Evolutionary conservation across 2,113 vertebrate species (phyloP), one percentile per base, ranked within the genome.

Genomic region (Rhinogobius similis): DNA sequence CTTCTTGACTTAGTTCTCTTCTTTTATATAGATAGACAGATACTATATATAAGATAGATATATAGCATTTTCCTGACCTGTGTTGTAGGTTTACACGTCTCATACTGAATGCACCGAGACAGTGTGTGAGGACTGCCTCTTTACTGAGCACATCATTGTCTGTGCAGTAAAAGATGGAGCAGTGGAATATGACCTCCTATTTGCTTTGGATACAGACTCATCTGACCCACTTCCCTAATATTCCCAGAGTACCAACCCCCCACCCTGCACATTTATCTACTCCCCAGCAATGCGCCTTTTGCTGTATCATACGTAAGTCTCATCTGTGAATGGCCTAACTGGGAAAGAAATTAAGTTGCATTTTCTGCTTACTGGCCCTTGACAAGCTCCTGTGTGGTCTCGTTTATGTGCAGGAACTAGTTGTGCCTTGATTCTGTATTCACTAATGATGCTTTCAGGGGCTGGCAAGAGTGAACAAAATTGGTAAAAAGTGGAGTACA

Each of bases 141-240:
- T 56, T 50, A 36, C 18, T n/a, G 21, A 70, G 50, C 61, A 66
- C 38, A 61, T 20, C 58, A 61, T 53, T 79, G 73, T 73, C 55
- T 79, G 70, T 80, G 77, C 83, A 73, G 76, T 73, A 39, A 75
- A 74, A 53, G 68, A 62, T 29, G 65, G 26, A 79, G 67, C 62
- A 6, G 68, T 68, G 81, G 70, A 86, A 86, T 64, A 81, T 64
- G 73, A 88, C 80, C 77, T 82, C 64, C 23, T 89, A 68, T 90
- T 89, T 89, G 80, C 83, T 87, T 83, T 87, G 87, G 83, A 86
- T 84, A 86, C 87, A 58, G 71, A 87, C 82, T 88, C 81, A 78
- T 86, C 82, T 87, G 84, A 90, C 90, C 90, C 82, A 90, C 83
- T 89, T 90, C 84, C 77, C 67, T 72, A 44, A 81, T 78, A 80